phyloP scores from a whole-genome alignment of 37 sponge, comb jelly and placozoan genomes.

The Beroe ovata region DNA sequence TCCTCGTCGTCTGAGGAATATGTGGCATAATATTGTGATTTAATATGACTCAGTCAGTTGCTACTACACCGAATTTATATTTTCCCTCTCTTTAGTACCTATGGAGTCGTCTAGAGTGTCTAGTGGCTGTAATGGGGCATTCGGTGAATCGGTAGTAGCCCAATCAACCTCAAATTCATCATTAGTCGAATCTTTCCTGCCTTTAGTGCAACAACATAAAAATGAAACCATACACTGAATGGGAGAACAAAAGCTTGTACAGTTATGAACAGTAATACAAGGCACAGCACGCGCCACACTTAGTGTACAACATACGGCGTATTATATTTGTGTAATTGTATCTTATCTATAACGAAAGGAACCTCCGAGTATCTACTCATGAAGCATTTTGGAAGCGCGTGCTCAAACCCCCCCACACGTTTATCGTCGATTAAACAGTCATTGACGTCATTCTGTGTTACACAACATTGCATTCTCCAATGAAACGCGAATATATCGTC shows the following conservation, averaged over 20 bases:
- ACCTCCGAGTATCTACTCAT: background rate
- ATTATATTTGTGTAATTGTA: background rate
- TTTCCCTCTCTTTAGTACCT: too few relatives aligned
- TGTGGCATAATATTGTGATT: too few relatives aligned
- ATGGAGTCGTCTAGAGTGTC: too few relatives aligned
- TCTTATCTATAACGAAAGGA: background rate
- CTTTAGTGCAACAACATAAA: constrained; percentile 50
- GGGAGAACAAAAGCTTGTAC: background rate
- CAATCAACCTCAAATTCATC: background rate
- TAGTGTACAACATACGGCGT: too few relatives aligned
- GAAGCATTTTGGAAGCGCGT: background rate
- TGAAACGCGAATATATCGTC: too few relatives aligned
- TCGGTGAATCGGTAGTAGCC: background rate
- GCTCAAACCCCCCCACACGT: too few relatives aligned
- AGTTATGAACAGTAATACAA: background rate
- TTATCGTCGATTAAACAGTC: too few relatives aligned
- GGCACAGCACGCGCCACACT: background rate
- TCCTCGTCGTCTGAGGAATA: constrained; percentile 64
- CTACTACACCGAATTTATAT: too few relatives aligned
- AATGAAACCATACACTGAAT: constrained; percentile 51
- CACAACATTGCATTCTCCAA: too few relatives aligned
- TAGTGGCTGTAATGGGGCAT: too few relatives aligned
- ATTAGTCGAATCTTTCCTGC: background rate
- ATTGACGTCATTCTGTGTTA: too few relatives aligned
- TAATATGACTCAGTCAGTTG: too few relatives aligned